phyloP scores from a whole-genome alignment of 30 jellyfish, hydroid and myxozoan species.

The Pseudorhiza aurosa region DNA sequence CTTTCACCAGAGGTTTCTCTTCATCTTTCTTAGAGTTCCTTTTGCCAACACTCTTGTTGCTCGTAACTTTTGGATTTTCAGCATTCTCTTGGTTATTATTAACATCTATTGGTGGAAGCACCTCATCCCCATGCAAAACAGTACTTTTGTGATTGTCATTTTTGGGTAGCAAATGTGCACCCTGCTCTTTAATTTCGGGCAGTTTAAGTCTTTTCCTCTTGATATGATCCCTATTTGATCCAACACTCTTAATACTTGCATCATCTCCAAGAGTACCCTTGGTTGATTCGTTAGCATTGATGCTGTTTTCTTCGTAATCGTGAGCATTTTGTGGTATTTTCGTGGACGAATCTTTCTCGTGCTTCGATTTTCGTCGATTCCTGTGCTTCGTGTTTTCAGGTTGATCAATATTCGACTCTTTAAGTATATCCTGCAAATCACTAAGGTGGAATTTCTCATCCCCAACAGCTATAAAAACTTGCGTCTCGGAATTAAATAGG shows the following conservation, averaged over 20 bases:
- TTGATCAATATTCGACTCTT: constrained; percentile 25
- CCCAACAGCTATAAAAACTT: constrained; percentile 94
- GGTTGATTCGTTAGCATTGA: background rate
- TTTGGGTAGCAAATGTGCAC: background rate
- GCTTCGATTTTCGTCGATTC: constrained; percentile 15
- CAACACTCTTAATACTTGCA: constrained; percentile 16
- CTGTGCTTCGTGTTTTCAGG: constrained; percentile 29
- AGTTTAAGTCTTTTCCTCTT: constrained; percentile 31
- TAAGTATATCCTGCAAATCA: constrained; percentile 71
- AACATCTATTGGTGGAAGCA: constrained; percentile 55
- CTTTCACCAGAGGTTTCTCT: background rate
- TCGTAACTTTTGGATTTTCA: background rate
- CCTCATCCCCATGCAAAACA: constrained; percentile 12
- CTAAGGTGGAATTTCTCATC: constrained; percentile 77
- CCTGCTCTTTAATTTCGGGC: constrained; percentile 49
- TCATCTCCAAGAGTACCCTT: constrained; percentile 37
- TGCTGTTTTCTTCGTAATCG: background rate
- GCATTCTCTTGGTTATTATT: constrained; percentile 21
- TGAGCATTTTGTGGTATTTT: background rate
- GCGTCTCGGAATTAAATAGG: constrained; percentile 62
- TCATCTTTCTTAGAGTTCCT: background rate
- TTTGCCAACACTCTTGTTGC: background rate
- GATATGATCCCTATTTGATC: background rate
- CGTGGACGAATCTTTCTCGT: constrained; percentile 13
- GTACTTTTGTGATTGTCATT: background rate